Evolutionary conservation across 2,888 invertebrate genomes (phyloP), one percentile per base, ranked within the genome.

Genomic region (Pandemis corylana): DNA sequence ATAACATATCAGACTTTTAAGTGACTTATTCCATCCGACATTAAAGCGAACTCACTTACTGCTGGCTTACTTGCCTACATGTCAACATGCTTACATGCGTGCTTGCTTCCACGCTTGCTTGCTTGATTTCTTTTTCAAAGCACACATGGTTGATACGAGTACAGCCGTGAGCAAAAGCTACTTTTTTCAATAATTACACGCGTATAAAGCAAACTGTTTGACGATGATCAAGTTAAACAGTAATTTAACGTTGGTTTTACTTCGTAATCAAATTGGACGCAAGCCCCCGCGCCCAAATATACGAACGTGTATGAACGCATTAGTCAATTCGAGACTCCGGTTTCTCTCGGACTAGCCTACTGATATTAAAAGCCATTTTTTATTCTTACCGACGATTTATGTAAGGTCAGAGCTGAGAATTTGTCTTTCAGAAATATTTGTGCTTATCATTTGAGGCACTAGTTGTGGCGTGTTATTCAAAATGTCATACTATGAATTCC

Each of bases 261-360:
- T n/a, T 61, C 13, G 36, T 67, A 71, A 63, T 67, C 51, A 65
- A 75, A 66, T 51, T 42, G 51, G 46, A 59, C 65, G 28, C 61
- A 7, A 28, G 56, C 63, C 41, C 10, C 63, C 42, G 68, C 15
- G 20, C 69, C 65, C 42, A 69, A 80, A 78, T 66, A 83, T 82
- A 82, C 81, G 81, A 83, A 83, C 83, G 78, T 79, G 85, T 88
- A 88, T 87, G 87, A 85, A 87, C 84, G 85, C 91, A 91, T 92
- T 91, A 86, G 87, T 92, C 92, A 92, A 84, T 79, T 88, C 88
- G 84, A 84, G 84, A 89, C 86, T 83, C 84, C 81, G 83, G 83
- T 86, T 59, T 84, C 82, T 76, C 76, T 73, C 70, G 86, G 87
- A 89, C 90, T 89, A 89, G 85, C 84, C 85, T 80, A 82, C 83